These are phyloP conservation scores for Styela plicata DNA, from an alignment of 23 tunicate species.

Conservation along the genomic window DNA sequence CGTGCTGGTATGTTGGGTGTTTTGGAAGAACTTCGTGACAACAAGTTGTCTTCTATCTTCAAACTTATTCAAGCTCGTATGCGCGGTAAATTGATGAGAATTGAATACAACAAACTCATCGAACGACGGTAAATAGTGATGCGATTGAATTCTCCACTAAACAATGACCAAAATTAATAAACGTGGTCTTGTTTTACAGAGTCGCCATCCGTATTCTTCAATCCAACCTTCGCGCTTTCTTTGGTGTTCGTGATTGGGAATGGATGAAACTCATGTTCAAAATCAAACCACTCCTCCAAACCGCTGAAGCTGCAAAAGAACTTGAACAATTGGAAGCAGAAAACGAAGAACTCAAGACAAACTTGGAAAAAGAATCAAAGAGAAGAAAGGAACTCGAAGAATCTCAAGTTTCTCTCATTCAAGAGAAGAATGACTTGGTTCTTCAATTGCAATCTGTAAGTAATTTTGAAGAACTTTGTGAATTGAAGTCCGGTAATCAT, in stretches of 20 bases:
- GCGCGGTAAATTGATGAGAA: conserved; percentile 83
- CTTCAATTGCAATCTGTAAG: conserved; percentile 48
- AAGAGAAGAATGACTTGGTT: conserved; percentile 92
- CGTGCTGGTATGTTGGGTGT: conserved; percentile 95
- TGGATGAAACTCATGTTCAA: conserved; percentile 96
- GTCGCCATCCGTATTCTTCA: conserved; percentile 83
- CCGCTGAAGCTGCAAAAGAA: conserved; percentile 93
- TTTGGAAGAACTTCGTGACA: conserved; percentile 95
- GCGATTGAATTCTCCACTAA: no score
- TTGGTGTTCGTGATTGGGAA: conserved; percentile 87
- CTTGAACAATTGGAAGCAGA: conserved; percentile 83
- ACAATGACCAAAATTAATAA: no score
- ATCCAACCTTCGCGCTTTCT: conserved; percentile 86
- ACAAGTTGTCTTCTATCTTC: conserved; percentile 75
- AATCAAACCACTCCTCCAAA: conserved; percentile 94
- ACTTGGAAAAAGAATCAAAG: conserved; percentile 85
- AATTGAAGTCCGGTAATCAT: neutral
- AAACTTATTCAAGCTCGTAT: conserved; percentile 76
- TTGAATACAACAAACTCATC: conserved; percentile 90
- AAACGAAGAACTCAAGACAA: conserved; percentile 72
- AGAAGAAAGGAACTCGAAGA: conserved; percentile 93
- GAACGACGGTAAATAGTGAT: conserved; percentile 49
- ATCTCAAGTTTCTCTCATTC: conserved; percentile 73
- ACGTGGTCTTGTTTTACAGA: no score
- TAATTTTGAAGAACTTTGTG: no score